Base-by-base conservation (phyloP, 2,797 vertebrate species). In the Pyrrhura leucotis region DNA sequence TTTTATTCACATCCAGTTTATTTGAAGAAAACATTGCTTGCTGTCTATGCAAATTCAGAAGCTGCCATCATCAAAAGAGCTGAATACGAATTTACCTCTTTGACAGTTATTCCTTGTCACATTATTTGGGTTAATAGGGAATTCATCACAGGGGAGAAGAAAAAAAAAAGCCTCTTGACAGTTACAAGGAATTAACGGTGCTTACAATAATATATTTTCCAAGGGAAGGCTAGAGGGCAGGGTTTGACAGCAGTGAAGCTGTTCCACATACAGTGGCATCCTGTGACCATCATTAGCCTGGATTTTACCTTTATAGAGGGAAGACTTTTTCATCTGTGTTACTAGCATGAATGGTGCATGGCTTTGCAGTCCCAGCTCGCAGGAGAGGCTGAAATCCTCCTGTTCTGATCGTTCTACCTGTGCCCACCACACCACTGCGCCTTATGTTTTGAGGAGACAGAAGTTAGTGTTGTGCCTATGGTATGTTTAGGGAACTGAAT, bases 61-160 rank as follows among this genome's bases (percentile, higher is more conserved):
- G 25, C 82, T 91, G 83, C 62, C 67, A 95, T 97, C 91, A 95
- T 95, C 96, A 90, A 59, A 86, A 93, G 40, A 90, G 63, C 69
- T 74, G 62, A 94, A n/a, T 65, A 67, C 61, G 54, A 95, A 93
- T 96, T 96, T 77, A 67, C 84, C 47, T 69, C 91, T 63, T 74
- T 93, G 86, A 95, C 94, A 95, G 95, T 92, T 93, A 95, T 74
- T 97, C 69, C 82, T 92, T 92, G 80, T 96, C 93, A 88, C 84
- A 51, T 88, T 84, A 71, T 44, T 84, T 63, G 94, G 59, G 56
- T 75, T 95, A 90, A 81, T 47, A 91, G 79, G 66, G 83, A 96
- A 95, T 92, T 95, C 79, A 84, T 74, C 80, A 83, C 45, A 81
- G 33, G 11, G 20, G 35, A 78, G 69, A 81, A 91, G 35, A 44